Evolutionary conservation across 2,888 invertebrate species (phyloP).

Genomic region (Autographa gamma): DNA sequence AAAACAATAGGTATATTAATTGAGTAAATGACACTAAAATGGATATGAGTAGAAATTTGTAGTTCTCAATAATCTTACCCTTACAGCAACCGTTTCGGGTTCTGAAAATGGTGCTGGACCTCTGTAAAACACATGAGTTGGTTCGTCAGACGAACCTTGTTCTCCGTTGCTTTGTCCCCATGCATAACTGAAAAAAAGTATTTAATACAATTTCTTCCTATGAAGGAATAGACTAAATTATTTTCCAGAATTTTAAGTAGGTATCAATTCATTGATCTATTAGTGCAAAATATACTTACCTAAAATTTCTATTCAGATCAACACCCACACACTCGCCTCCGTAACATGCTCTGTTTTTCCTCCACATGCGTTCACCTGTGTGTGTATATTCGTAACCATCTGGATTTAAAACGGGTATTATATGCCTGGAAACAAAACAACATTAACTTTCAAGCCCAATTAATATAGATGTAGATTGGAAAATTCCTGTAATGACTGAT

Average conservation of each 20-base stretch:
- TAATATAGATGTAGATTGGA: no score
- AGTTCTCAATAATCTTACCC: conserved; percentile 65
- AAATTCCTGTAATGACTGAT: no score
- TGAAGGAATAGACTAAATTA: no score
- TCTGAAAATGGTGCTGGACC: conserved; percentile 95
- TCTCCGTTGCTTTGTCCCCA: conserved; percentile 92
- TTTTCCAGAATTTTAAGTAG: not conserved
- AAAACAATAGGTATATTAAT: conserved; percentile 10
- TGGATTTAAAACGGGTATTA: conserved; percentile 94
- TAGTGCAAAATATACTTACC: conserved; percentile 70
- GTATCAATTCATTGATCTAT: not conserved
- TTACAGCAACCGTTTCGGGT: conserved; percentile 93
- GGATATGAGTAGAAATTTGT: no score
- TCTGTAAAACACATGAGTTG: conserved; percentile 94
- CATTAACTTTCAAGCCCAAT: not conserved
- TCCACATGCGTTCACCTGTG: conserved; percentile 94
- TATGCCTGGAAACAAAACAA: conserved; percentile 81
- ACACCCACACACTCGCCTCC: conserved; percentile 92
- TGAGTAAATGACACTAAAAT: no score
- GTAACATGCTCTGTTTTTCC: conserved; percentile 91
- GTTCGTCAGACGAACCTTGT: conserved; percentile 94
- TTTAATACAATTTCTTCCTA: no score
- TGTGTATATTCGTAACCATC: conserved; percentile 97
- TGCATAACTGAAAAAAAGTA: conserved; percentile 88
- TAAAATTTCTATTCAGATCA: conserved; percentile 96